Evolutionary conservation across 2,888 invertebrate species (phyloP).

Genomic region (Teinopalpus imperialis): DNA sequence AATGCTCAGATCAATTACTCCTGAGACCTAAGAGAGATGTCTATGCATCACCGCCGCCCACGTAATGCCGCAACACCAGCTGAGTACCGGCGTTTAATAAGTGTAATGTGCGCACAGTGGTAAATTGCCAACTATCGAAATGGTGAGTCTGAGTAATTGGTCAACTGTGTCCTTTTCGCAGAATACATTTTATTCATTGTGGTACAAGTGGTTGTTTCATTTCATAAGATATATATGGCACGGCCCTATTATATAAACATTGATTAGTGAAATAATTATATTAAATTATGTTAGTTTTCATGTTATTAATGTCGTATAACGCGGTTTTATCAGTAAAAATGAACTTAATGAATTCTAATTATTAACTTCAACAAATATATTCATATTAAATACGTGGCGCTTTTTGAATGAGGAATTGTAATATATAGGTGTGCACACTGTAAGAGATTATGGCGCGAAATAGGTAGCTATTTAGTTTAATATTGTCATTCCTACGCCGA

Average conservation of each 20-base stretch:
- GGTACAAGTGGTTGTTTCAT: constrained; percentile 27
- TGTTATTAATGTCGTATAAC: too few relatives aligned
- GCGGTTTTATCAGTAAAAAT: too few relatives aligned
- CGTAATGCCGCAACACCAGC: too few relatives aligned
- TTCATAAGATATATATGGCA: constrained; percentile 20
- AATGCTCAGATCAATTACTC: too few relatives aligned
- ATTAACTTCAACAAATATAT: constrained; percentile 5
- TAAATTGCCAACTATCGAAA: too few relatives aligned
- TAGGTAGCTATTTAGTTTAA: constrained; percentile 44
- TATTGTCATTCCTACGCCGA: constrained; percentile 69
- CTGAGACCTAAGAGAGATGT: too few relatives aligned
- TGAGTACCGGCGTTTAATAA: too few relatives aligned
- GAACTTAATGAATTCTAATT: constrained; percentile 1
- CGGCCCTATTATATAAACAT: constrained; percentile 3
- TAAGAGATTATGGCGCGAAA: constrained; percentile 24
- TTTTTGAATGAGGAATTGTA: constrained; percentile 11
- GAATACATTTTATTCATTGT: constrained; percentile 33
- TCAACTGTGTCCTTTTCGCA: too few relatives aligned
- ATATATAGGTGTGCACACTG: constrained; percentile 1
- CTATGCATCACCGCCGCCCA: too few relatives aligned
- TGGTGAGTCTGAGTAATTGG: too few relatives aligned
- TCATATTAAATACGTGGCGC: constrained; percentile 2
- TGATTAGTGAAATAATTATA: constrained; percentile 25
- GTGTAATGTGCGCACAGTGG: too few relatives aligned
- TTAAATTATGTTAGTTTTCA: too few relatives aligned